phyloP scores from a whole-genome alignment of 2,113 vertebrate genomes.

The Hemicordylus capensis region DNA sequence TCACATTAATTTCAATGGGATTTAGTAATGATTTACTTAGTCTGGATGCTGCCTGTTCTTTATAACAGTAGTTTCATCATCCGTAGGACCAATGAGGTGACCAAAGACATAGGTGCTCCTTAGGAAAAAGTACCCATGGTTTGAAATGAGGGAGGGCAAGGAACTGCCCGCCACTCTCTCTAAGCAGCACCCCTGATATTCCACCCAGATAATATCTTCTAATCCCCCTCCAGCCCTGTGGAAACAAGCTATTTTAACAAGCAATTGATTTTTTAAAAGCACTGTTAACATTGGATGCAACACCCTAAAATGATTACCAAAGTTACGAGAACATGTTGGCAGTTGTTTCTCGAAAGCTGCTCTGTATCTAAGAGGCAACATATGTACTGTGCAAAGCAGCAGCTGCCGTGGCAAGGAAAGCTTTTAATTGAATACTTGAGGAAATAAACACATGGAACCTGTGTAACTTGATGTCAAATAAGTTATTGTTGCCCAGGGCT shows the following conservation, averaged over 20 bases:
- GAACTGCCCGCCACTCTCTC: neutral
- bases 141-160: neutral
- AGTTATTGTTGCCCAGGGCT: slow-evolving; percentile 58
- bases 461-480: slow-evolving; percentile 66
- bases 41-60: no score
- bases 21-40: no score
- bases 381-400: slow-evolving; percentile 79
- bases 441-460: slow-evolving; percentile 77
- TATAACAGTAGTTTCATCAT: no score
- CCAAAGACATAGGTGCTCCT: neutral
- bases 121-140: neutral
- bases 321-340: slow-evolving; percentile 74
- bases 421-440: slow-evolving; percentile 78
- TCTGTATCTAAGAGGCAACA: slow-evolving; percentile 74
- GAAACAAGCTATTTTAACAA: slow-evolving; percentile 26
- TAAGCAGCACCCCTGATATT: neutral
- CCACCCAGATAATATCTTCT: neutral
- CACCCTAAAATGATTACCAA: slow-evolving; percentile 71
- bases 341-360: slow-evolving; percentile 73
- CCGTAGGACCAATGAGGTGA: neutral
- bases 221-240: neutral
- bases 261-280: slow-evolving; percentile 44
- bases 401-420: slow-evolving; percentile 76
- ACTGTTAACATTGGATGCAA: slow-evolving; percentile 57
- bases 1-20: no score